These are phyloP conservation scores for Galemys pyrenaicus DNA, from an alignment of 2,113 vertebrate species.

Conservation along the genomic window DNA sequence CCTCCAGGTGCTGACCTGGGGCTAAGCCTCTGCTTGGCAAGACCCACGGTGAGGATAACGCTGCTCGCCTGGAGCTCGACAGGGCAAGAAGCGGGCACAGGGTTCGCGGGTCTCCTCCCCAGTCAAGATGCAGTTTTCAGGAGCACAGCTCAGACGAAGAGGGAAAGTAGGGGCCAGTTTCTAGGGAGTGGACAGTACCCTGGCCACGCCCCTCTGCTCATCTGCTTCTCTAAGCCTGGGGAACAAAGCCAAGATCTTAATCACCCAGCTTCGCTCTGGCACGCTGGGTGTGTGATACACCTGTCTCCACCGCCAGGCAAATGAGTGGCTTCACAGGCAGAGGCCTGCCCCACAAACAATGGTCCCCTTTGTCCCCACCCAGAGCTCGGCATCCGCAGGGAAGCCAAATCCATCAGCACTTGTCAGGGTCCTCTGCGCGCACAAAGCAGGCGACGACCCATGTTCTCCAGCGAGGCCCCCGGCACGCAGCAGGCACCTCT, in stretches of 20 bases:
- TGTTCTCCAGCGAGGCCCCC: slow-evolving; percentile 83
- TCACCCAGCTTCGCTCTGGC: slow-evolving; percentile 80
- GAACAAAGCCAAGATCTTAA: slow-evolving; percentile 61
- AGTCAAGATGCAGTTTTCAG: neutral
- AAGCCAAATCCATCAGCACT: slow-evolving; percentile 87
- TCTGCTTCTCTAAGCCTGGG: slow-evolving; percentile 4
- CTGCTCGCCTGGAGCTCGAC: neutral
- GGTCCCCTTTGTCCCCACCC: slow-evolving; percentile 89
- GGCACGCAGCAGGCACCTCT: slow-evolving; percentile 82
- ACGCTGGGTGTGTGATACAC: slow-evolving; percentile 90
- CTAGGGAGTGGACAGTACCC: neutral
- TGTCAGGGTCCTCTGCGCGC: slow-evolving; percentile 77
- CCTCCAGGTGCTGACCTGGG: neutral
- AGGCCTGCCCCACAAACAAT: slow-evolving; percentile 91
- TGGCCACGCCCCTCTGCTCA: accelerated
- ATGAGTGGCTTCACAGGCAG: slow-evolving; percentile 84
- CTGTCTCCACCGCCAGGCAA: slow-evolving; percentile 91
- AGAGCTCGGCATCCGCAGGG: slow-evolving; percentile 83
- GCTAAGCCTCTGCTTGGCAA: no score
- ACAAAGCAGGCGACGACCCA: slow-evolving; percentile 82
- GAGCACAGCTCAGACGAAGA: neutral
- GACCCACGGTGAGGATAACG: neutral
- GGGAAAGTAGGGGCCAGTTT: neutral
- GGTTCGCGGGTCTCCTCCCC: neutral
- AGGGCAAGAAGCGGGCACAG: neutral